phyloP scores from a whole-genome alignment of 2,888 invertebrate genomes.

The Deilephila porcellus region DNA sequence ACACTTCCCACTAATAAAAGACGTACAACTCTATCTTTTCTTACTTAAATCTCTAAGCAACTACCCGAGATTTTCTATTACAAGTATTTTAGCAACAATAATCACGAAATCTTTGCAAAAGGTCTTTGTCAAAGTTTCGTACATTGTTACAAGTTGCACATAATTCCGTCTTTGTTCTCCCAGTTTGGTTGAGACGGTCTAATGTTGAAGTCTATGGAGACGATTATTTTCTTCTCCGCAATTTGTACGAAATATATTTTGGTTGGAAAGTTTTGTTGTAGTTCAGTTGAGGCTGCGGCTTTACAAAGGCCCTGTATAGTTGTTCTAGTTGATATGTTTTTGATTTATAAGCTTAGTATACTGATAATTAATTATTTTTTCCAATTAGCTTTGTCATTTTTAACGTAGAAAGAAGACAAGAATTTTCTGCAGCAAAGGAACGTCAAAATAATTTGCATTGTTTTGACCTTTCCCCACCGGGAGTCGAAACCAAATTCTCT shows the following conservation, averaged over 20 bases:
- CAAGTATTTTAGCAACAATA: conserved; percentile 20
- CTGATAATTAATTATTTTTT: too few species aligned
- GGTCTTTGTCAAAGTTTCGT: conserved; percentile 16
- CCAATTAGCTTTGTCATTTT: too few species aligned
- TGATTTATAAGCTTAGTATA: too few species aligned
- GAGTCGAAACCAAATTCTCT: too few species aligned
- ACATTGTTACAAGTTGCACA: conserved; percentile 23
- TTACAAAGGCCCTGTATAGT: too few species aligned
- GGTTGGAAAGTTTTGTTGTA: too few species aligned
- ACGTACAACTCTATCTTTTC: neutral
- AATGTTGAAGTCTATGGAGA: conserved; percentile 12
- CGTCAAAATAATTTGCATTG: too few species aligned
- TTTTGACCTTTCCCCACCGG: too few species aligned
- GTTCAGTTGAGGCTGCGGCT: too few species aligned
- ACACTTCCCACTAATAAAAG: neutral
- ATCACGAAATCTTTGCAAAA: conserved; percentile 25
- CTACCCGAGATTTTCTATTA: neutral
- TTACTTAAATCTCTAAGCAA: neutral
- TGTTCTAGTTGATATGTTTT: too few species aligned
- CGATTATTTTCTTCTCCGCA: neutral
- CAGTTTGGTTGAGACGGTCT: conserved; percentile 14
- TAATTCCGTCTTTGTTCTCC: conserved; percentile 21
- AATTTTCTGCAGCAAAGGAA: too few species aligned
- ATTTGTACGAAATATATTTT: conserved; percentile 12
- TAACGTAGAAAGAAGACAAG: too few species aligned